Evolutionary conservation across 2,888 invertebrate species (phyloP).

Genomic region (Pteria penguin): DNA sequence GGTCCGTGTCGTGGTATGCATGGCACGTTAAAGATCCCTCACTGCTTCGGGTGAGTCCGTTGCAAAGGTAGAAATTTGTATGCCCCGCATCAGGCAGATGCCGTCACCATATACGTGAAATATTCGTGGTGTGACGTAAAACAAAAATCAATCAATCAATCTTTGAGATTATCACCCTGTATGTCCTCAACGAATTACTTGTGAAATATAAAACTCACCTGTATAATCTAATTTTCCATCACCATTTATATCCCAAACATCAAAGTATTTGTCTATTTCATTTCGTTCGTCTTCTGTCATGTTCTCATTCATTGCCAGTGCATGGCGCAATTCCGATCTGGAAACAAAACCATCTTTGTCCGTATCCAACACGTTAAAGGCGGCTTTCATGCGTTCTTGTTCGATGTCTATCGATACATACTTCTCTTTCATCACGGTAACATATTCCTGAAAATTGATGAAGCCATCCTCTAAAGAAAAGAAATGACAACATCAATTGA

Average conservation of each 20-base stretch:
- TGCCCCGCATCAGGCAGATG: too few relatives aligned
- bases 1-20: too few relatives aligned
- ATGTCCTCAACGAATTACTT: too few relatives aligned
- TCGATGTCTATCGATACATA: slow-evolving; percentile 15
- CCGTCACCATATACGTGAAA: too few relatives aligned
- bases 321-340: not conserved
- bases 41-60: too few relatives aligned
- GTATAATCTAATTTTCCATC: slow-evolving; percentile 13
- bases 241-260: not conserved
- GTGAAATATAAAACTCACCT: too few relatives aligned
- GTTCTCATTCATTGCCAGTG: not conserved
- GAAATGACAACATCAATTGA: too few relatives aligned
- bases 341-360: slow-evolving; percentile 18
- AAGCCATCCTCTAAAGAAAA: slow-evolving; percentile 12
- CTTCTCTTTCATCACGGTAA: slow-evolving; percentile 9
- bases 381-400: slow-evolving; percentile 6
- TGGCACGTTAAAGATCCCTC: too few relatives aligned
- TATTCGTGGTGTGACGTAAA: too few relatives aligned
- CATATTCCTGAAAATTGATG: slow-evolving; percentile 14
- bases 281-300: not conserved
- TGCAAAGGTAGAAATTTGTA: too few relatives aligned
- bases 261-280: not conserved
- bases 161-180: too few relatives aligned
- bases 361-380: slow-evolving; percentile 8
- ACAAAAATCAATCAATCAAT: too few relatives aligned